Conservation (phyloP, 2,797 vertebrate species). For the Ceyx erithaca region DNA sequence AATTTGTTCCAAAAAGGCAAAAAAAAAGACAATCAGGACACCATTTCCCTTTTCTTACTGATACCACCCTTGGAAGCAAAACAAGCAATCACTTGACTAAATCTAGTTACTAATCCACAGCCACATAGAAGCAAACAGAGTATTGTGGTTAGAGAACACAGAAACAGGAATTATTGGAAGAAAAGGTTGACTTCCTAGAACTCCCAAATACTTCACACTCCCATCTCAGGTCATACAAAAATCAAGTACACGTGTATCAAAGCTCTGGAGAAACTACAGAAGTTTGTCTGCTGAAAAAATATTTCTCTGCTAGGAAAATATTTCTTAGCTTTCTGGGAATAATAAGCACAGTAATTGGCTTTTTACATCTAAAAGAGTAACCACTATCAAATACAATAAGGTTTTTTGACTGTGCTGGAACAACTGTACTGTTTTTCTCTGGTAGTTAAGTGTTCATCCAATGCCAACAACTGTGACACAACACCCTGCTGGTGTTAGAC, state of each 20-base stretch:
- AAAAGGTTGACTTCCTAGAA: background rate
- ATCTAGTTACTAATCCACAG: background rate
- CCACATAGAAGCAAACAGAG: background rate
- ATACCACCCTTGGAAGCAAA: background rate
- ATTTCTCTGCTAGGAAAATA: background rate
- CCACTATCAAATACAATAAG: background rate
- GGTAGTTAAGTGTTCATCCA: background rate
- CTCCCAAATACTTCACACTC: background rate
- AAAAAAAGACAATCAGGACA: background rate
- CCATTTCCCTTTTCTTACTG: background rate
- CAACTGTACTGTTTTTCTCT: background rate
- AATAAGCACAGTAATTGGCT: background rate
- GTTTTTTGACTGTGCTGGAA: background rate
- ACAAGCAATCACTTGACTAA: background rate
- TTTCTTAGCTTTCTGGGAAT: background rate
- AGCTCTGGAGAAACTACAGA: background rate
- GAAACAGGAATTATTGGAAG: background rate
- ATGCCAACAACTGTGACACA: background rate
- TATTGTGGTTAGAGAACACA: background rate
- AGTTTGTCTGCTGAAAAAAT: too few species aligned
- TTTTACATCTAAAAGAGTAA: background rate
- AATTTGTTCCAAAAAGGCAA: background rate
- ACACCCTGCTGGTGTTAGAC: background rate
- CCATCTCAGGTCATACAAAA: background rate
- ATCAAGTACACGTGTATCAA: background rate